phyloP scores from a whole-genome alignment of 2,888 invertebrate species.

The Copidosoma aretas region DNA sequence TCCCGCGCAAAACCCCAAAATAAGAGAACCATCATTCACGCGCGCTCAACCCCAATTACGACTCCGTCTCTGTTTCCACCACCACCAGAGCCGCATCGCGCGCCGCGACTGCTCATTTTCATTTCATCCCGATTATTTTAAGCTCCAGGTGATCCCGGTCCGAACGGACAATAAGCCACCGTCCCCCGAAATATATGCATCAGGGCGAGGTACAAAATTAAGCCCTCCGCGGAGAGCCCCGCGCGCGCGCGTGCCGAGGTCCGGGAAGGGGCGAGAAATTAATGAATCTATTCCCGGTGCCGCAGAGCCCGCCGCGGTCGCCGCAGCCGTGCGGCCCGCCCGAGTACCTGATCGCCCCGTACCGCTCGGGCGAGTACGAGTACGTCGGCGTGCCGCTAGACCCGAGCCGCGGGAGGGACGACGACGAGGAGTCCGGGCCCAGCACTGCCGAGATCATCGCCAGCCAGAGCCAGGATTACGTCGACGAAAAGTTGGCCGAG shows the following conservation, averaged over 20 bases:
- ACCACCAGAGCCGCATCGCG: too few relatives aligned
- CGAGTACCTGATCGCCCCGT: constrained; percentile 62
- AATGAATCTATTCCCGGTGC: constrained; percentile 31
- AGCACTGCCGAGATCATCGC: constrained; percentile 92
- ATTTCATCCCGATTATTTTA: constrained; percentile 15
- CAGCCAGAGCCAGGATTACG: constrained; percentile 91
- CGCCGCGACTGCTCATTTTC: background rate
- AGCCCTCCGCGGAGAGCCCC: too few relatives aligned
- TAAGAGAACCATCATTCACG: background rate
- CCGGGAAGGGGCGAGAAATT: background rate
- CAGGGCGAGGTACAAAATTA: background rate
- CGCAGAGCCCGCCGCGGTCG: constrained; percentile 54
- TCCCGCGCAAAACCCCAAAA: background rate
- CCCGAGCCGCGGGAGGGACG: constrained; percentile 70
- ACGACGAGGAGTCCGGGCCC: constrained; percentile 79
- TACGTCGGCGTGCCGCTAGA: constrained; percentile 80
- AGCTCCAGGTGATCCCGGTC: constrained; percentile 14
- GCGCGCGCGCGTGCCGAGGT: too few relatives aligned
- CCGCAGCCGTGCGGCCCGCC: constrained; percentile 57
- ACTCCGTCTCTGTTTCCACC: background rate
- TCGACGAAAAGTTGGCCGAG: constrained; percentile 91
- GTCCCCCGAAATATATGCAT: too few relatives aligned
- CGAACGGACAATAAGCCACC: background rate
- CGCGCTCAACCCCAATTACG: background rate
- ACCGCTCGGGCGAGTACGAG: constrained; percentile 70